These are phyloP conservation scores for Drosophila tripunctata DNA, from an alignment of 2,888 invertebrate genomes.

Conservation along the genomic window DNA sequence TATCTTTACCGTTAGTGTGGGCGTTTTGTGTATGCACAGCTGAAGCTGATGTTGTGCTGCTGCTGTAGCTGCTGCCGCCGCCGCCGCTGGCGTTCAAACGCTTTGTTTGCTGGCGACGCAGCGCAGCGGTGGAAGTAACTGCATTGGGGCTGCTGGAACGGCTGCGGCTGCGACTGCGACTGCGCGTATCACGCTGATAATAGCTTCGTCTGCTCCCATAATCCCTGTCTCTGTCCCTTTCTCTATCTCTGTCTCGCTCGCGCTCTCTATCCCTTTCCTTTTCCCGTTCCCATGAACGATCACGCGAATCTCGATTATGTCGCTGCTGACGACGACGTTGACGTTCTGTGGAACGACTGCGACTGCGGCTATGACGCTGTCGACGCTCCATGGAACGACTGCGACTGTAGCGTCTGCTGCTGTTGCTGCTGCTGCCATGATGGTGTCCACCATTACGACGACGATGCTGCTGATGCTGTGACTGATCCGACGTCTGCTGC, in stretches of 20 bases:
- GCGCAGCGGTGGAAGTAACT: conserved; percentile 6
- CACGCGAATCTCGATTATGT: conserved; percentile 51
- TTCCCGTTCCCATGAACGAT: conserved; percentile 54
- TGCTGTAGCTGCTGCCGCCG: too few relatives aligned
- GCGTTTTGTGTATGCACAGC: neutral
- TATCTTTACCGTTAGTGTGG: conserved; percentile 10
- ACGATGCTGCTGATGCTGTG: conserved; percentile 27
- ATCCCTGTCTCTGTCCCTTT: conserved; percentile 50
- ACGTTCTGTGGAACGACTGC: conserved; percentile 53
- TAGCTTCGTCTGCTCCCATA: conserved; percentile 46
- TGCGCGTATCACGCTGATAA: conserved; percentile 36
- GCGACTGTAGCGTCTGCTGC: conserved; percentile 48
- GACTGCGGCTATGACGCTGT: conserved; percentile 30
- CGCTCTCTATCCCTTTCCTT: conserved; percentile 27
- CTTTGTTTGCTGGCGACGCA: conserved; percentile 35
- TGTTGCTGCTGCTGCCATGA: conserved; percentile 26
- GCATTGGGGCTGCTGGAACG: conserved; percentile 43
- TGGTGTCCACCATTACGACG: conserved; percentile 18
- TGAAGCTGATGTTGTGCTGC: neutral
- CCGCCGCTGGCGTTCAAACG: too few relatives aligned
- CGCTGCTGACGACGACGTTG: conserved; percentile 26
- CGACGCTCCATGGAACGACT: conserved; percentile 53
- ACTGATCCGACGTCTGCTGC: conserved; percentile 40
- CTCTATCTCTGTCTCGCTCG: conserved; percentile 31
- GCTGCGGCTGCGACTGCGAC: conserved; percentile 33